phyloP scores from a whole-genome alignment of 2,888 invertebrate genomes.

The Synergus umbraculus region DNA sequence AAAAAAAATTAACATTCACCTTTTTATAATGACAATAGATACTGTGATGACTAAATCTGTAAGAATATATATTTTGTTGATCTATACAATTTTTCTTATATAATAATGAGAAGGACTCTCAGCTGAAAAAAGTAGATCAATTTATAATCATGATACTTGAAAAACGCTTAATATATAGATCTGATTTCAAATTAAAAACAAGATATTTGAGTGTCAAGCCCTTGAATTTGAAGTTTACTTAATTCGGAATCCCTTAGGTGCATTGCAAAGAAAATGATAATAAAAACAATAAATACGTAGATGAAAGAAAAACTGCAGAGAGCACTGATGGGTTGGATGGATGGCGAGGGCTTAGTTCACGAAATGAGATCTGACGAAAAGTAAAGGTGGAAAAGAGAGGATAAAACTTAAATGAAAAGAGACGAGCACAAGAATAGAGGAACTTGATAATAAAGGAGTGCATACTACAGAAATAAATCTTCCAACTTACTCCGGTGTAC shows the following conservation, averaged over 20 bases:
- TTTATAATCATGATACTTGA: not conserved
- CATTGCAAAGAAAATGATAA: slow-evolving; percentile 59
- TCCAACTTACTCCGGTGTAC: slow-evolving; percentile 33
- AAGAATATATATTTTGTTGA: not conserved
- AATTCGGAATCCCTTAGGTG: slow-evolving; percentile 68
- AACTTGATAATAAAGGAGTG: slow-evolving; percentile 15
- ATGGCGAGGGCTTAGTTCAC: slow-evolving; percentile 70
- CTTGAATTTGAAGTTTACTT: not conserved
- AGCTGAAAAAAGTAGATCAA: not conserved
- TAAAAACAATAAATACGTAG: too few species aligned
- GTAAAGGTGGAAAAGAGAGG: slow-evolving; percentile 39
- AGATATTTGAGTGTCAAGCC: not conserved
- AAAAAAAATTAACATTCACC: too few species aligned
- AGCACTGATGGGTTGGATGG: slow-evolving; percentile 69
- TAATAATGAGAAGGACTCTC: not conserved
- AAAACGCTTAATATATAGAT: not conserved
- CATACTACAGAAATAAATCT: slow-evolving; percentile 34
- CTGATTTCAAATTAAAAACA: not conserved
- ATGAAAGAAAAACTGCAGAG: slow-evolving; percentile 61
- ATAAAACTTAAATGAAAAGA: slow-evolving; percentile 14
- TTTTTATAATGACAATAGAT: too few species aligned
- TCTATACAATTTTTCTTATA: not conserved
- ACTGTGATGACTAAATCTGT: not conserved
- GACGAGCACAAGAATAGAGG: slow-evolving; percentile 17
- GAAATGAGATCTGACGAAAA: slow-evolving; percentile 50